Conservation (phyloP, 1,140 invertebrate genomes). For the Cotesia chilonis region DNA sequence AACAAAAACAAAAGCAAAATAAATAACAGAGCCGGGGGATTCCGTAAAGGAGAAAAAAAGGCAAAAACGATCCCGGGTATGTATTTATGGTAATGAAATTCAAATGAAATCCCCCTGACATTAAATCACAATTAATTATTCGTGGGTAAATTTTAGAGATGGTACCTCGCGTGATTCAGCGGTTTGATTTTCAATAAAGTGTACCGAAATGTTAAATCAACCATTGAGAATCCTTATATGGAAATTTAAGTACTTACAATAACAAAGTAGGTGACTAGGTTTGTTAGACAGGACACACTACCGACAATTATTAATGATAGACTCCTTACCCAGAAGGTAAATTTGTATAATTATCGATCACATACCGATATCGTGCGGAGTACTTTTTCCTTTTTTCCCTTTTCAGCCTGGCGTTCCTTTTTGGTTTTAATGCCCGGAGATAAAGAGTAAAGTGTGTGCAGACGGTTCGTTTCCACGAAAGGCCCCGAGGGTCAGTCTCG, state of each 20-base stretch:
- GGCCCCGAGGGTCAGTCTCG: constrained; percentile 27
- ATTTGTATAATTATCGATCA: constrained; percentile 40
- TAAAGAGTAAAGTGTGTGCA: constrained; percentile 5
- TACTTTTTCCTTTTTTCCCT: neutral
- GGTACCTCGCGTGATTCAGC: constrained; percentile 21
- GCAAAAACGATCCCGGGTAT: neutral
- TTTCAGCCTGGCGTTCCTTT: neutral
- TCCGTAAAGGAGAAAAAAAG: constrained; percentile 24
- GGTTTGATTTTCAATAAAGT: neutral
- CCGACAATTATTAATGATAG: constrained; percentile 33
- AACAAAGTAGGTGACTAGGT: neutral
- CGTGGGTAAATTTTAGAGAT: neutral
- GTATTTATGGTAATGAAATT: constrained; percentile 34
- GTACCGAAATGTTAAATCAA: too few species aligned
- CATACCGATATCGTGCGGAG: constrained; percentile 28
- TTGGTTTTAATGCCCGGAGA: constrained; percentile 5
- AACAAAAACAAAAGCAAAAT: too few species aligned
- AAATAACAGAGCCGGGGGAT: neutral
- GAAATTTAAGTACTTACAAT: neutral
- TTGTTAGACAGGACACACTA: neutral
- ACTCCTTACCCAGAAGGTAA: constrained; percentile 28
- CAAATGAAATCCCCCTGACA: constrained; percentile 9
- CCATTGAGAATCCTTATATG: neutral
- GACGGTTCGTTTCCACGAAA: constrained; percentile 26
- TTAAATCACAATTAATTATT: constrained; percentile 33